phyloP scores from a whole-genome alignment of 2,113 vertebrate species.

The Notothenia rossii region DNA sequence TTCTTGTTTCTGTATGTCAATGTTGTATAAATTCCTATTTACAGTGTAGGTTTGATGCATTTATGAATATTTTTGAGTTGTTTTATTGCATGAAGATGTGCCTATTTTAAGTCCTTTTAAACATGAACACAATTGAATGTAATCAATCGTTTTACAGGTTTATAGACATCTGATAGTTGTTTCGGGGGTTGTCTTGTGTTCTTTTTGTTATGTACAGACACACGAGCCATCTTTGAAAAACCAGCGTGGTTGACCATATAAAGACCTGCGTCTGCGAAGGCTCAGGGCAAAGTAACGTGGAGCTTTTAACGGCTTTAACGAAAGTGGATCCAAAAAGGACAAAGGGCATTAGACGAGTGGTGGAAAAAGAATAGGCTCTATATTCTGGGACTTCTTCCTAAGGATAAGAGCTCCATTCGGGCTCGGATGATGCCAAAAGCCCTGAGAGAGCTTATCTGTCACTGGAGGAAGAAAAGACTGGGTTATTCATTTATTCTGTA shows the following conservation, averaged over 20 bases:
- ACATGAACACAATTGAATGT: slow-evolving; percentile 50
- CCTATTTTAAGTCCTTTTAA: slow-evolving; percentile 5
- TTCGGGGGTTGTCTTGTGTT: neutral
- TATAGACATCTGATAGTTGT: neutral
- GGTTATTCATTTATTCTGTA: neutral
- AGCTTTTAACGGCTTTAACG: slow-evolving; percentile 69
- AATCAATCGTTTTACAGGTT: slow-evolving; percentile 15
- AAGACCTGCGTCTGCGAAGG: slow-evolving; percentile 32
- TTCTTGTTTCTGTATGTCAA: slow-evolving; percentile 2
- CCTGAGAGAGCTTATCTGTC: slow-evolving; percentile 1
- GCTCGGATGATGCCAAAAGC: slow-evolving; percentile 9
- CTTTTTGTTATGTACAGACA: neutral
- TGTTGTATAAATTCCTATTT: slow-evolving; percentile 5
- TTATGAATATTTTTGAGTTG: neutral
- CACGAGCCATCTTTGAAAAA: slow-evolving; percentile 1
- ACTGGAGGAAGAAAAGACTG: neutral
- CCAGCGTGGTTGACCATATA: slow-evolving; percentile 51
- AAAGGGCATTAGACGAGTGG: slow-evolving; percentile 38
- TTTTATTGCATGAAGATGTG: slow-evolving; percentile 11
- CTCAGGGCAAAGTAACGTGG: neutral
- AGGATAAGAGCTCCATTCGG: slow-evolving; percentile 54
- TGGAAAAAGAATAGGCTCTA: neutral
- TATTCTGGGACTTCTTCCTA: slow-evolving; percentile 34
- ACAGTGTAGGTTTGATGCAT: neutral
- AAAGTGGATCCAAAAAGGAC: slow-evolving; percentile 57